Base-by-base conservation (phyloP, 2,888 invertebrate genomes). In the Quadriops clusia region DNA sequence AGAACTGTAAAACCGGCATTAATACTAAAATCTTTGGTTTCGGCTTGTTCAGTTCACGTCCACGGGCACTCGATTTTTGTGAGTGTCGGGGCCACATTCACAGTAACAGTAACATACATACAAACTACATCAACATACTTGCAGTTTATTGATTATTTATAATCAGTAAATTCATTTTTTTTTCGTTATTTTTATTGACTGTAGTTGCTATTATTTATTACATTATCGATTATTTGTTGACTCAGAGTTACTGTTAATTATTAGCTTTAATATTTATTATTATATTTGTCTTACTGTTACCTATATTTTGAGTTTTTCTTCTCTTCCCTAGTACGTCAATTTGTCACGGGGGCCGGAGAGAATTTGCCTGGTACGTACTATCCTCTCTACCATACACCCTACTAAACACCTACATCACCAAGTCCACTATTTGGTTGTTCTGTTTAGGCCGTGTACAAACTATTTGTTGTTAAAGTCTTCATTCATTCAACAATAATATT, bases 271-370 rank as follows among this genome's bases (percentile, higher is more conserved):
- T 40, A 39, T 40, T 43, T 41, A 41, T 44, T 41, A 40, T 41
- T 42, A 41, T 54, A 50, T 56, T 59, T 57, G 53, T 59, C 53
- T 58, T 58, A 59, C 52, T 58, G 56, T 58, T 49, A 58, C 57
- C 59, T 62, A 61, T 60, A 61, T 61, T 61, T 62, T 62, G 58
- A 58, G 60, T 61, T 61, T 58, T 49, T 60, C 58, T 61, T 61
- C 58, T 61, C 56, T 59, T 61, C 58, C 58, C 59, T 61, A 62
- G 62, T 62, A 61, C 62, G 62, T 61, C 62, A 62, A 58, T 62
- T 60, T 61, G 62, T 62, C 60, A 59, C 61, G 61, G 61, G 61
- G 59, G 61, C 61, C 56, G 62, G 61, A 60, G 61, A 61, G 54
- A 62, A 61, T 61, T 56, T 61, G 54, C 60, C 62, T 61, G 62